These are phyloP conservation scores for Pteria penguin DNA, from an alignment of 2,888 invertebrate species.

Conservation along the genomic window DNA sequence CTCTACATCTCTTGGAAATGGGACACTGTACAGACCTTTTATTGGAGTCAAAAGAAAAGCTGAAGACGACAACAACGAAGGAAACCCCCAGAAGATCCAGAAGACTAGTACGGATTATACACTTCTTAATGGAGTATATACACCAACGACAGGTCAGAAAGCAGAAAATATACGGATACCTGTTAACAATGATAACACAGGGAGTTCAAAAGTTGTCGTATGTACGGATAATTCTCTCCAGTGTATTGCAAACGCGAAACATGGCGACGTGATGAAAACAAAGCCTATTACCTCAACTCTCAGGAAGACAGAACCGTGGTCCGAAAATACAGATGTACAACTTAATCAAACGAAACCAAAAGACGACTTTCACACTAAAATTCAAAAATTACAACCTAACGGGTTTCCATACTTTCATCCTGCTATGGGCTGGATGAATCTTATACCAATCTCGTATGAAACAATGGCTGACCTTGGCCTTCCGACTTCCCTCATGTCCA, in stretches of 20 bases:
- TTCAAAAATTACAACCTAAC: background rate
- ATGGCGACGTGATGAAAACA: too few species aligned
- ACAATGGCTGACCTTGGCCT: background rate
- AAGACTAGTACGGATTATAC: background rate
- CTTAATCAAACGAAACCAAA: background rate
- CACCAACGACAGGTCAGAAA: background rate
- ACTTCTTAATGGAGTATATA: background rate
- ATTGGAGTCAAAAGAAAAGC: background rate
- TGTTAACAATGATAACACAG: background rate
- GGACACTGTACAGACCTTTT: background rate
- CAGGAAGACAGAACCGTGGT: background rate
- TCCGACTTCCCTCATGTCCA: background rate
- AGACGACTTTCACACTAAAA: background rate
- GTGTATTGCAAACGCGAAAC: too few species aligned
- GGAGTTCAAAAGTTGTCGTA: background rate
- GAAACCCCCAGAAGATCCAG: background rate
- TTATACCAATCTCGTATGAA: background rate
- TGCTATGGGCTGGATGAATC: background rate
- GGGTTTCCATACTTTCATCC: background rate
- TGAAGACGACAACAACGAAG: background rate
- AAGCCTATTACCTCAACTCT: background rate
- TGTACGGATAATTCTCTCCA: background rate
- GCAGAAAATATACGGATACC: background rate
- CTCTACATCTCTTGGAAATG: background rate
- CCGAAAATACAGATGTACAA: background rate